A percentile compares a stretch with the other conserved stretches of the same genome.
Conservation (phyloP, 2,113 vertebrate genomes). For the Cebus imitator region DNA sequence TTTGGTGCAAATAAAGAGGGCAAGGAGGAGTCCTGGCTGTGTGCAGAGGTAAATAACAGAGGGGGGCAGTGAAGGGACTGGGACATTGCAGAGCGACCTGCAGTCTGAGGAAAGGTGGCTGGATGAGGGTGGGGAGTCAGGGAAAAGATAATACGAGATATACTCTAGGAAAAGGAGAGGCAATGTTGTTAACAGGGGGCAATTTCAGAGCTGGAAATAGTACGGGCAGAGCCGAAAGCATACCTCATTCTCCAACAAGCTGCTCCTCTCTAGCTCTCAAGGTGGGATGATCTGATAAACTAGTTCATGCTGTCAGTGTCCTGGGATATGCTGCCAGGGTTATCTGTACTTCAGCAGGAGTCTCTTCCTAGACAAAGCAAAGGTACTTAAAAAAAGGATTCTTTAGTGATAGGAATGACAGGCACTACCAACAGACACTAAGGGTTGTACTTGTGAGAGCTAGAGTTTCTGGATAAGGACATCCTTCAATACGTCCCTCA, state of each 20-base stretch:
- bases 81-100: no score
- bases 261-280: neutral
- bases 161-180: neutral
- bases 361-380: neutral
- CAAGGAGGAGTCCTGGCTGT: neutral
- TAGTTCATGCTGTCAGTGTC: neutral
- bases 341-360: neutral
- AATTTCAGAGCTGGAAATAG: neutral
- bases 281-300: neutral
- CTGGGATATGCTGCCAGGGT: neutral
- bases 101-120: neutral
- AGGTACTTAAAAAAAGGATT: neutral
- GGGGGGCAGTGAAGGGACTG: neutral
- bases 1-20: neutral
- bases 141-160: neutral
- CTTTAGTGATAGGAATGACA: neutral
- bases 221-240: neutral
- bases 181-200: neutral
- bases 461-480: neutral
- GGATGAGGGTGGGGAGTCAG: fast-evolving
- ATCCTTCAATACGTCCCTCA: neutral
- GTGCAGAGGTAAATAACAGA: neutral
- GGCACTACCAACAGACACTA: neutral
- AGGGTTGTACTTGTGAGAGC: neutral
- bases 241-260: neutral